These are phyloP conservation scores for Caenorhabditis remanei DNA, from an alignment of 1,140 invertebrate genomes.

Conservation along the genomic window DNA sequence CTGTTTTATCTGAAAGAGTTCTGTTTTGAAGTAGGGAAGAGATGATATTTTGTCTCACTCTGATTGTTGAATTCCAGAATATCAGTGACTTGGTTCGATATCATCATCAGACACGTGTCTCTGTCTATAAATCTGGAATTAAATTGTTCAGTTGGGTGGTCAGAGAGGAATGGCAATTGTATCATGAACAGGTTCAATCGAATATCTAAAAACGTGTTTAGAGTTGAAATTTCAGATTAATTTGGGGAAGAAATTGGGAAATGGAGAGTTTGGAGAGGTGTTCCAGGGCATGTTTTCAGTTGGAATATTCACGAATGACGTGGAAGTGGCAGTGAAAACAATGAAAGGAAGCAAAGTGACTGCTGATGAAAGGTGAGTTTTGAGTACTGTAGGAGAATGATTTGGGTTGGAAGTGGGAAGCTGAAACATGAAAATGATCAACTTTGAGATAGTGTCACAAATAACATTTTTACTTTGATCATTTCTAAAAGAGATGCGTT, in stretches of 20 bases:
- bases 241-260: conserved; percentile 53
- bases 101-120: conserved; percentile 29
- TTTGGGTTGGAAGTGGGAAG: too few species aligned
- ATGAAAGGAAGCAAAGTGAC: conserved; percentile 41
- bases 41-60: too few species aligned
- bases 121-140: conserved; percentile 46
- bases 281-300: conserved; percentile 48
- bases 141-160: conserved; percentile 33
- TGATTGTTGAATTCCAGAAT: background rate
- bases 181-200: conserved; percentile 60
- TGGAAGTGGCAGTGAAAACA: conserved; percentile 62
- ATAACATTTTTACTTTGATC: too few species aligned
- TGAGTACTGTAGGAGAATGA: too few species aligned
- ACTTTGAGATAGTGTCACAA: too few species aligned
- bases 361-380: conserved; percentile 56
- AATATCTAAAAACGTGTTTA: background rate
- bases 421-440: too few species aligned
- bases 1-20: conserved; percentile 50
- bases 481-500: too few species aligned
- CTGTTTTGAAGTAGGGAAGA: conserved; percentile 20
- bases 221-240: conserved; percentile 16
- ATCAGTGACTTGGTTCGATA: conserved; percentile 47
- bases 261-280: conserved; percentile 64
- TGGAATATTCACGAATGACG: conserved; percentile 55
- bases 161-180: conserved; percentile 62